These are phyloP conservation scores for Promerops cafer DNA, from an alignment of 2,113 vertebrate genomes.

Conservation along the genomic window DNA sequence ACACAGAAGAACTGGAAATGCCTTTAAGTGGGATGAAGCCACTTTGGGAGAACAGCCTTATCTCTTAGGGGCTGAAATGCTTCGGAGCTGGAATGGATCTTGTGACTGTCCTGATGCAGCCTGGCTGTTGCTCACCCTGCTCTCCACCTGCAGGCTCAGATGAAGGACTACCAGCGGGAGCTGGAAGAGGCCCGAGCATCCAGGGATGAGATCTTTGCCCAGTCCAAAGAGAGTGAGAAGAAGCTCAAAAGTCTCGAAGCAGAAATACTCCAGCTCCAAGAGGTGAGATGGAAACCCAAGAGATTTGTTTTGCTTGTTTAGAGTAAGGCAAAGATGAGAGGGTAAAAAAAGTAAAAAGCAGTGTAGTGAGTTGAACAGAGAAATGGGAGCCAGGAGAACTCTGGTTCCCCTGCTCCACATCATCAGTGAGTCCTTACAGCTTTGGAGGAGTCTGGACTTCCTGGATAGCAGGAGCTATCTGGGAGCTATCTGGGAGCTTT, in stretches of 20 bases:
- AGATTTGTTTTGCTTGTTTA: background rate
- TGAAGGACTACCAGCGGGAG: constrained; percentile 97
- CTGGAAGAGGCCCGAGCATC: constrained; percentile 93
- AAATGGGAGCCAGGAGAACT: background rate
- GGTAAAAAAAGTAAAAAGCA: background rate
- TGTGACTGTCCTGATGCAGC: background rate
- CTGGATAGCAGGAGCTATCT: background rate
- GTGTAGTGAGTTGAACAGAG: background rate
- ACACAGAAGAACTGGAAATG: background rate
- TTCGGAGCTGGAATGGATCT: background rate
- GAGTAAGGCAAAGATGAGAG: background rate
- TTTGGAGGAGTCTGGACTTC: background rate
- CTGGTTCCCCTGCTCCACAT: background rate
- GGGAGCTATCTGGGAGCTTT: too few relatives aligned
- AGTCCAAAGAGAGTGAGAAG: constrained; percentile 97
- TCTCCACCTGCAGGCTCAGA: constrained; percentile 80
- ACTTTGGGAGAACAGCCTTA: background rate
- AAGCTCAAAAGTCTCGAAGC: constrained; percentile 93
- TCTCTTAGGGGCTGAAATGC: background rate
- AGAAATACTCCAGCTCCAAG: constrained; percentile 93
- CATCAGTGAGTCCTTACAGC: background rate
- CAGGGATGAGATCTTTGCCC: constrained; percentile 93
- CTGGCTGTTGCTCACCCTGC: background rate
- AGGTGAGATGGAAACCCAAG: constrained; percentile 71
- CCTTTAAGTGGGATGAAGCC: background rate